Percentiles rank a stretch among this genome's conserved stretches.
Evolutionary conservation across 2,888 invertebrate species (phyloP).

Genomic region (Stenichneumon culpator): DNA sequence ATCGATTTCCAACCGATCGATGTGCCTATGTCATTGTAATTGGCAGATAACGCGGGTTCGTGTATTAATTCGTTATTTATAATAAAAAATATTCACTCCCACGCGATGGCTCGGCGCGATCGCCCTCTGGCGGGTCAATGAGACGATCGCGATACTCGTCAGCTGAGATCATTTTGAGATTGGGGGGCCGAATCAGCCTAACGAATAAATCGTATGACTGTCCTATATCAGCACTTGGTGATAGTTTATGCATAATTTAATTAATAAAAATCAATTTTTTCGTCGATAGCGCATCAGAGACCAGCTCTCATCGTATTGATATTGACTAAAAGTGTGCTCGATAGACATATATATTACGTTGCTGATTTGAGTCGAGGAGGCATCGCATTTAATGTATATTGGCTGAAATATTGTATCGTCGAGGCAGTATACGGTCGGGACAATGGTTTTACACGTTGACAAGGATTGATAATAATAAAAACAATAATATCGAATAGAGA

Average conservation of each 20-base stretch:
- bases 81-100: background rate
- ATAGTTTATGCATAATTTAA: constrained; percentile 14
- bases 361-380: constrained; percentile 46
- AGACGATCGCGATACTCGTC: background rate
- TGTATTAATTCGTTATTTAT: constrained; percentile 23
- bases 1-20: background rate
- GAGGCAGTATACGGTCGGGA: constrained; percentile 66
- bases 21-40: constrained; percentile 31
- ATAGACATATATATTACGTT: constrained; percentile 15
- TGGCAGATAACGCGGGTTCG: background rate
- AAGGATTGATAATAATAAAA: constrained; percentile 57
- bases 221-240: background rate
- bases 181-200: background rate
- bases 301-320: constrained; percentile 53
- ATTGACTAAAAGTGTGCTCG: constrained; percentile 18
- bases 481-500: constrained; percentile 62
- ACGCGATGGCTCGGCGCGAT: background rate
- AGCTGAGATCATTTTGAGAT: background rate
- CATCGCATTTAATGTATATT: constrained; percentile 52
- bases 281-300: constrained; percentile 45
- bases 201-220: background rate
- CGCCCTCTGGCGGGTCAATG: background rate
- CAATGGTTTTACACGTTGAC: constrained; percentile 56
- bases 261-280: background rate
- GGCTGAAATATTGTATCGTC: constrained; percentile 51